phyloP scores from a whole-genome alignment of 2,797 vertebrate species.

The Cuculus canorus region DNA sequence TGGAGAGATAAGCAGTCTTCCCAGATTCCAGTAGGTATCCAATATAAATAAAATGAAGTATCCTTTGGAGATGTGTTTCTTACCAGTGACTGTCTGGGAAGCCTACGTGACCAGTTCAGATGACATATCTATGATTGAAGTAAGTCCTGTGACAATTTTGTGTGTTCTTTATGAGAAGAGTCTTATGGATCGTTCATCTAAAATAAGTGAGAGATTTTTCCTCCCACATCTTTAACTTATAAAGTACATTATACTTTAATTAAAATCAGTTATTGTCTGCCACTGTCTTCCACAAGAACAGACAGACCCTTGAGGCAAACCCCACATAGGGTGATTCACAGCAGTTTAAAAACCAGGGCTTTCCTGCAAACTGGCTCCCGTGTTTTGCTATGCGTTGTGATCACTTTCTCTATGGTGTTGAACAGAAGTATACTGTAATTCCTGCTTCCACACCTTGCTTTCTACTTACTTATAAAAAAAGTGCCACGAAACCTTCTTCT shows the following conservation, averaged over 20 bases:
- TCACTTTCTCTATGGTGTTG: neutral
- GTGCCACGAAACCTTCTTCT: neutral
- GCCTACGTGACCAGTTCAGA: fast-evolving
- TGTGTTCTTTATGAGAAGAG: neutral
- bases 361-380: neutral
- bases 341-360: neutral
- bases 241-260: neutral
- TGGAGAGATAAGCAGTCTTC: neutral
- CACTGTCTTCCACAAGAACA: neutral
- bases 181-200: neutral
- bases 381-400: neutral
- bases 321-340: neutral
- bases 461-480: neutral
- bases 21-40: neutral
- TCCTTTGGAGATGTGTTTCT: neutral
- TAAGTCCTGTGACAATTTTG: neutral
- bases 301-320: neutral
- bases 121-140: fast-evolving
- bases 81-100: neutral
- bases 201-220: fast-evolving
- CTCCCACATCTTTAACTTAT: neutral
- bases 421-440: neutral
- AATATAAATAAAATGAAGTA: neutral
- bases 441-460: neutral
- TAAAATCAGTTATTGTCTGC: neutral